phyloP scores from a whole-genome alignment of 1,140 invertebrate genomes.

The Drosophila kikkawai region DNA sequence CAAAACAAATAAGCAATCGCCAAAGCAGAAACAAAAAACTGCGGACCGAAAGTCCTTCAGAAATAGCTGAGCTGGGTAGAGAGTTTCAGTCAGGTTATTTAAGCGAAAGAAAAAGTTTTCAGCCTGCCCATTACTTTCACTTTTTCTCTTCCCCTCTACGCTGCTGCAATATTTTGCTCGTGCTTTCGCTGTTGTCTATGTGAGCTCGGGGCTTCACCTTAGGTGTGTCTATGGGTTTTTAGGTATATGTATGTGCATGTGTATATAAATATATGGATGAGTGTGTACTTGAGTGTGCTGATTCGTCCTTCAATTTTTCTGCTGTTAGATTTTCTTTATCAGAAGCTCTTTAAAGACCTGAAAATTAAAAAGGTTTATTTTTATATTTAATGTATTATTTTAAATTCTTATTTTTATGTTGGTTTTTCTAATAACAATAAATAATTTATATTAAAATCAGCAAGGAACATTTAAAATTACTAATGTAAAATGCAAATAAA shows the following conservation, averaged over 20 bases:
- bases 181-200: conserved; percentile 41
- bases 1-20: conserved; percentile 78
- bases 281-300: conserved; percentile 28
- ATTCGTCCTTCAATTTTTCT: conserved; percentile 58
- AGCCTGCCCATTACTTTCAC: conserved; percentile 65
- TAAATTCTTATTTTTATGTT: too few relatives aligned
- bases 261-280: neutral
- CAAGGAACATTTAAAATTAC: too few relatives aligned
- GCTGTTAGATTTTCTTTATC: conserved; percentile 25
- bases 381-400: too few relatives aligned
- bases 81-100: conserved; percentile 68
- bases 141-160: conserved; percentile 40
- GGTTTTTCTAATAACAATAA: too few relatives aligned
- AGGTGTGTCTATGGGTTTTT: conserved; percentile 41
- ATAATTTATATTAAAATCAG: too few relatives aligned
- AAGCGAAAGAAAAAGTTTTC: conserved; percentile 65
- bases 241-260: conserved; percentile 2
- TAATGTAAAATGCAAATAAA: too few relatives aligned
- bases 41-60: conserved; percentile 69
- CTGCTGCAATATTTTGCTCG: conserved; percentile 40
- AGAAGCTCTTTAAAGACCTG: conserved; percentile 7
- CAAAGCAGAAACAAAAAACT: conserved; percentile 37
- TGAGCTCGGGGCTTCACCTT: conserved; percentile 36
- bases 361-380: neutral
- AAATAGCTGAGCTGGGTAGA: conserved; percentile 59